phyloP scores from a whole-genome alignment of 1,140 invertebrate genomes.

The Dendrolimus kikuchii region DNA sequence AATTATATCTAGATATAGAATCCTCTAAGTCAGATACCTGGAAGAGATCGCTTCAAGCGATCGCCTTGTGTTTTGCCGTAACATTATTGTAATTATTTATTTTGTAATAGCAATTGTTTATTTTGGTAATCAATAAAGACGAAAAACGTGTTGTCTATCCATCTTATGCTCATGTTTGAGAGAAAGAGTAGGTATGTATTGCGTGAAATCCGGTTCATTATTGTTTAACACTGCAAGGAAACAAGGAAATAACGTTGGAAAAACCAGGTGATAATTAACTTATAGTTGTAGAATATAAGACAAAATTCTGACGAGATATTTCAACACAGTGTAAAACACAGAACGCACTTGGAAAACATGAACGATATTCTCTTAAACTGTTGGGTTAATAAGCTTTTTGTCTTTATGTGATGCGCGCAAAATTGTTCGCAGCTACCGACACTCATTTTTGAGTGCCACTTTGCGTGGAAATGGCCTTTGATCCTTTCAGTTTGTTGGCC shows the following conservation, averaged over 20 bases:
- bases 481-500: slow-evolving; percentile 28
- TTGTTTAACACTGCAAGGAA: not conserved
- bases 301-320: slow-evolving; percentile 2
- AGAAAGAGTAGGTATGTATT: not conserved
- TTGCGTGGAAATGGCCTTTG: slow-evolving; percentile 33
- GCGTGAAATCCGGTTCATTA: not conserved
- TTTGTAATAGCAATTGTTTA: too few species aligned
- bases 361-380: too few species aligned
- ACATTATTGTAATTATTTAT: too few species aligned
- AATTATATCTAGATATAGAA: too few species aligned
- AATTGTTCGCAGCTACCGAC: slow-evolving; percentile 28
- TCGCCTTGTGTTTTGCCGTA: too few species aligned
- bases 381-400: slow-evolving; percentile 24
- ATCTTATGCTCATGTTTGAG: not conserved
- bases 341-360: slow-evolving; percentile 10
- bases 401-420: slow-evolving; percentile 25
- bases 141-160: too few species aligned
- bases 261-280: too few species aligned
- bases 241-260: not conserved
- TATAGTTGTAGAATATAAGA: not conserved
- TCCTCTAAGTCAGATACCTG: too few species aligned
- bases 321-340: slow-evolving; percentile 17
- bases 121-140: too few species aligned
- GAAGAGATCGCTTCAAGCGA: too few species aligned
- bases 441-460: slow-evolving; percentile 22